Percentiles rank a stretch among this genome's conserved stretches.
These are phyloP conservation scores for Cepaea nemoralis DNA, from an alignment of 1,140 invertebrate species.

Conservation along the genomic window DNA sequence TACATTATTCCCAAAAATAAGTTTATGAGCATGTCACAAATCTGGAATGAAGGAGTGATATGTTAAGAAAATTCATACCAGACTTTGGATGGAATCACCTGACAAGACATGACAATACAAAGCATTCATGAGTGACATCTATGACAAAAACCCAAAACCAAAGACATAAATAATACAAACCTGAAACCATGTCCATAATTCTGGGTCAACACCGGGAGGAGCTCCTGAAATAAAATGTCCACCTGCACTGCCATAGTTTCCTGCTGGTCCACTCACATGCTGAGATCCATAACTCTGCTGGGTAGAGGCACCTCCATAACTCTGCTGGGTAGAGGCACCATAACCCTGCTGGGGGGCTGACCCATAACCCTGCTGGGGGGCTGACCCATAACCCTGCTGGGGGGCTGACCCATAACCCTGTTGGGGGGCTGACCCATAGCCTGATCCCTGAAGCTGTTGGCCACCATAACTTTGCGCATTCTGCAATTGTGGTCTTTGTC, in stretches of 20 bases:
- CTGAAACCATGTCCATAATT: constrained; percentile 76
- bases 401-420: constrained; percentile 39
- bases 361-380: constrained; percentile 35
- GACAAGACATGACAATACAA: no score
- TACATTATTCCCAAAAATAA: no score
- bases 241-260: constrained; percentile 40
- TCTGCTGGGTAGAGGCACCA: constrained; percentile 19
- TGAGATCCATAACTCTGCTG: constrained; percentile 1
- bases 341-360: constrained; percentile 13
- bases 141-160: no score
- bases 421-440: not conserved
- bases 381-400: constrained; percentile 24
- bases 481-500: constrained; percentile 13
- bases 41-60: no score
- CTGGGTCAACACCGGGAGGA: constrained; percentile 73
- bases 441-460: constrained; percentile 41
- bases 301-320: constrained; percentile 25
- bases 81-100: no score
- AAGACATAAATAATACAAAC: constrained; percentile 38
- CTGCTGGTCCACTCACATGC: not conserved
- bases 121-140: no score
- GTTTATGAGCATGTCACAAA: no score
- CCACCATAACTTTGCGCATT: constrained; percentile 38
- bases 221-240: constrained; percentile 32
- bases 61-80: no score